A percentile compares a stretch with the other conserved stretches of the same genome.
phyloP scores from a whole-genome alignment of 2,888 invertebrate genomes.

The Amphipyra berbera region DNA sequence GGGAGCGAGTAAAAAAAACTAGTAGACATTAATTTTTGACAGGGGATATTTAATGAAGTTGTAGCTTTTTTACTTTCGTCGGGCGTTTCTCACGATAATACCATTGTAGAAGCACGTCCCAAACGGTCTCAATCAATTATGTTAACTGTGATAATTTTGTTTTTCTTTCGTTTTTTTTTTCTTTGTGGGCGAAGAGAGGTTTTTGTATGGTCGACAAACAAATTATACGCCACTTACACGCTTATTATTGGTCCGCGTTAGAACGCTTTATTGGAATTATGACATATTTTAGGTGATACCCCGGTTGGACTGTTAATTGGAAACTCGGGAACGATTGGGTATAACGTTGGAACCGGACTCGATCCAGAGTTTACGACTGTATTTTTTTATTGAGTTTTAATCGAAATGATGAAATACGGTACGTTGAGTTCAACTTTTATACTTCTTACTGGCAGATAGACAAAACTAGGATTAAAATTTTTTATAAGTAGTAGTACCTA shows the following conservation, averaged over 20 bases:
- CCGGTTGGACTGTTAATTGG: conserved; percentile 52
- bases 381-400: conserved; percentile 48
- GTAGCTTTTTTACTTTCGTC: conserved; percentile 75
- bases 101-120: conserved; percentile 85
- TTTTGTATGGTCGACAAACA: conserved; percentile 81
- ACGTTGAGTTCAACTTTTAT: conserved; percentile 19
- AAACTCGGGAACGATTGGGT: conserved; percentile 39
- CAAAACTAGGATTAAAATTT: no score
- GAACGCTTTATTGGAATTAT: conserved; percentile 60
- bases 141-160: conserved; percentile 87
- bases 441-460: background rate
- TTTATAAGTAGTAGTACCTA: no score
- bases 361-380: conserved; percentile 46
- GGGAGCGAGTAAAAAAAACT: conserved; percentile 86
- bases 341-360: conserved; percentile 39
- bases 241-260: conserved; percentile 71
- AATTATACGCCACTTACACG: conserved; percentile 84
- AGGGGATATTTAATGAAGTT: conserved; percentile 89
- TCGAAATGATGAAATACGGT: conserved; percentile 36
- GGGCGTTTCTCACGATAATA: conserved; percentile 81
- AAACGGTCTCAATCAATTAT: conserved; percentile 87
- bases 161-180: conserved; percentile 63
- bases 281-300: conserved; percentile 59
- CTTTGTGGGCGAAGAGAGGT: conserved; percentile 64
- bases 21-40: conserved; percentile 88